These are phyloP conservation scores for Ascidia mentula DNA, from an alignment of 23 tunicate genomes.

Conservation along the genomic window DNA sequence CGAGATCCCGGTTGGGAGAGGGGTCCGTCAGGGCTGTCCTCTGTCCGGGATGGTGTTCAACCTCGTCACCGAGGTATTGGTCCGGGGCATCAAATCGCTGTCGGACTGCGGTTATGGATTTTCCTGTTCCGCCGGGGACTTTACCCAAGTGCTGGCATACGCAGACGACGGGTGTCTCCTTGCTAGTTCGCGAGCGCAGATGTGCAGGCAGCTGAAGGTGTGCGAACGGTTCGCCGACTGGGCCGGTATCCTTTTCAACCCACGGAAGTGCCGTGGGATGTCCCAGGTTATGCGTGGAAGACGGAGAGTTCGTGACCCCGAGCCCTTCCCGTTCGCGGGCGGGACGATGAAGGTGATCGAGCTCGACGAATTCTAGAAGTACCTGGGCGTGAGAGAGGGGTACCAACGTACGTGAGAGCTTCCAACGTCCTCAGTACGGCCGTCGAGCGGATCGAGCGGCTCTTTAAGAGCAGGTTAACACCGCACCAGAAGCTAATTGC, in stretches of 20 bases:
- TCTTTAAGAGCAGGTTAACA: too few relatives aligned
- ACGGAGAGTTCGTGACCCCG: neutral
- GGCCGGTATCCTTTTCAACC: neutral
- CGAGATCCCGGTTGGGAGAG: neutral
- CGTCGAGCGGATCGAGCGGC: neutral
- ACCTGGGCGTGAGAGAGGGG: slow-evolving; percentile 16
- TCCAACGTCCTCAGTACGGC: neutral
- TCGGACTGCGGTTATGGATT: neutral
- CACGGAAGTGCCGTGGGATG: neutral
- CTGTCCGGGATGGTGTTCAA: slow-evolving; percentile 12
- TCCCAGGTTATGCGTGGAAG: neutral
- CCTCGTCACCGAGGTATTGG: neutral
- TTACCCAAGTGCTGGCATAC: slow-evolving; percentile 6
- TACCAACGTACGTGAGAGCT: neutral
- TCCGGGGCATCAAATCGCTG: neutral
- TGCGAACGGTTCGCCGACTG: neutral
- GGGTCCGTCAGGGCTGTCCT: slow-evolving; percentile 21
- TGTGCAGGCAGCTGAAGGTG: slow-evolving; percentile 6
- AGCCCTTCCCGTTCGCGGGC: too few relatives aligned
- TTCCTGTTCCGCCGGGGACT: neutral
- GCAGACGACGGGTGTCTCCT: slow-evolving; percentile 14
- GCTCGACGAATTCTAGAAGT: slow-evolving; percentile 9
- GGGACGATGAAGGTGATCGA: too few relatives aligned
- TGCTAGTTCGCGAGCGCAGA: neutral
- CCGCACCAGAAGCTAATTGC: slow-evolving; percentile 18